Conservation (phyloP, 37 sponge, comb jelly and placozoan genomes). For the Petrosia ficiformis region DNA sequence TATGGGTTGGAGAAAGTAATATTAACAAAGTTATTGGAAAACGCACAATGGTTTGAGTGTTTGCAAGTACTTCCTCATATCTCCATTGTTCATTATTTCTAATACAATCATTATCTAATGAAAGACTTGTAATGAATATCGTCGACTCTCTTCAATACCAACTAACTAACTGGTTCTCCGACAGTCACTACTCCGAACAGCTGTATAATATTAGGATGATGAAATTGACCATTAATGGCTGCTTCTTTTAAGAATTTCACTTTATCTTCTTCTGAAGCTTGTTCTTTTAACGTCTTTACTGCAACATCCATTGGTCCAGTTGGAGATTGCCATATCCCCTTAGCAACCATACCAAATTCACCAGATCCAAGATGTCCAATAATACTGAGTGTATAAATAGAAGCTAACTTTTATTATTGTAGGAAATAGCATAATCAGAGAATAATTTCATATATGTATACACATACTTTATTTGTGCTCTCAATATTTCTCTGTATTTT, state of each 20-base stretch:
- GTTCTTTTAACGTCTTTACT: slow-evolving; percentile 40
- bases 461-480: slow-evolving; percentile 16
- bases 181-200: slow-evolving; percentile 54
- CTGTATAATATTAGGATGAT: slow-evolving; percentile 59
- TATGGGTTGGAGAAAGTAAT: too few species aligned
- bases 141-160: not conserved
- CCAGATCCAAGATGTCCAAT: slow-evolving; percentile 47
- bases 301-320: slow-evolving; percentile 40
- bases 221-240: slow-evolving; percentile 78
- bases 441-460: too few species aligned
- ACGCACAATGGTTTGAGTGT: slow-evolving; percentile 5
- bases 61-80: slow-evolving; percentile 24
- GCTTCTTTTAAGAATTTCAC: slow-evolving; percentile 68
- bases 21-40: too few species aligned
- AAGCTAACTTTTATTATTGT: too few species aligned
- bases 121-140: not conserved
- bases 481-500: slow-evolving; percentile 18
- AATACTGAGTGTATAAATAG: not conserved
- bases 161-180: slow-evolving; percentile 42
- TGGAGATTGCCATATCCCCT: slow-evolving; percentile 36
- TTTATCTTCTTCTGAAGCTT: slow-evolving; percentile 15
- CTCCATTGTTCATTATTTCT: slow-evolving; percentile 53
- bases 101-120: slow-evolving; percentile 50
- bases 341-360: slow-evolving; percentile 61
- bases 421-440: too few species aligned